These are phyloP conservation scores for Arothron firmamentum DNA, from an alignment of 2,113 vertebrate genomes.

Conservation along the genomic window DNA sequence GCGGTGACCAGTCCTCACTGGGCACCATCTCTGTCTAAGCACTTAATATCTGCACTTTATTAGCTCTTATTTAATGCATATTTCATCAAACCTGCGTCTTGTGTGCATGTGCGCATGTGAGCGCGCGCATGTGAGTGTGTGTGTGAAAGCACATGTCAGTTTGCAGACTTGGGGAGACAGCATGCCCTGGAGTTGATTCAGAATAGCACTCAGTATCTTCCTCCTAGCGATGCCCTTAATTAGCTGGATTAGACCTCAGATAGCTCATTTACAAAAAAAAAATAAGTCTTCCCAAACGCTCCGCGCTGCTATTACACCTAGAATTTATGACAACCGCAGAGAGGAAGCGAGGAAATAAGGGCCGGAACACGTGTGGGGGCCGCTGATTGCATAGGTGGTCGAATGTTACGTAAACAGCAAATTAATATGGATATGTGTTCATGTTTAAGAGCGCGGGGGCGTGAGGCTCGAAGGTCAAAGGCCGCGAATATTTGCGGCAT, in stretches of 20 bases:
- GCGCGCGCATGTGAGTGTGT: not conserved
- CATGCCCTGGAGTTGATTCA: constrained; percentile 54
- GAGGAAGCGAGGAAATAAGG: not conserved
- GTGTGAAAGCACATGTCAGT: constrained; percentile 35
- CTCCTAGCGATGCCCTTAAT: constrained; percentile 68
- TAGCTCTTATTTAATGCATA: constrained; percentile 27
- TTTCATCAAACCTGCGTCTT: constrained; percentile 22
- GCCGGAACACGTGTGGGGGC: not conserved
- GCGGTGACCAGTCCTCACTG: too few relatives aligned
- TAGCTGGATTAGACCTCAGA: constrained; percentile 61
- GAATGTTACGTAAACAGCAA: constrained; percentile 15
- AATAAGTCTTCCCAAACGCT: constrained; percentile 44
- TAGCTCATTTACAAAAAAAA: constrained; percentile 41
- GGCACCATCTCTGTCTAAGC: too few relatives aligned
- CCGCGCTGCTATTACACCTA: constrained; percentile 27
- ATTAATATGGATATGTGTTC: constrained; percentile 6
- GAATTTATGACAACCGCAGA: constrained; percentile 30
- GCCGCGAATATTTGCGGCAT: constrained; percentile 21
- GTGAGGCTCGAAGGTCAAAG: constrained; percentile 10
- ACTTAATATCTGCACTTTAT: not conserved
- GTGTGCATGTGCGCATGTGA: not conserved
- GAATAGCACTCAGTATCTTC: constrained; percentile 62
- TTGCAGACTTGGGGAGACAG: constrained; percentile 45
- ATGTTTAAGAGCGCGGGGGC: constrained; percentile 2
- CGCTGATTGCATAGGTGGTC: not conserved